Evolutionary conservation across 1,140 invertebrate species (phyloP), one percentile per base, ranked within the genome.

Genomic region (Drosophila truncata): DNA sequence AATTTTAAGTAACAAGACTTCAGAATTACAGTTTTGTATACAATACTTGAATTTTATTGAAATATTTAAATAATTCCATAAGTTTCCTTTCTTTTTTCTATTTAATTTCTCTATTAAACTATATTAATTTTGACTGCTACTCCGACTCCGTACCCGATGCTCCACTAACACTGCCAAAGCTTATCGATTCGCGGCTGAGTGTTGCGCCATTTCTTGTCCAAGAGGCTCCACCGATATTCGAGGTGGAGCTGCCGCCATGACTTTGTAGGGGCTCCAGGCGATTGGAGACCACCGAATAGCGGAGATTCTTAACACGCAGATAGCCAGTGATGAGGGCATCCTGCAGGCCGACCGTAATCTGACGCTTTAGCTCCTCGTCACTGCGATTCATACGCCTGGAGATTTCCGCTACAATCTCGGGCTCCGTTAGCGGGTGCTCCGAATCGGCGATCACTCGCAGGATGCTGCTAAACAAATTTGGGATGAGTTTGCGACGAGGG

Each of bases 321-420:
- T 88, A 84, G 6, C 84, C 84, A 27, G 70, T 80, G 64, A 88
- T 84, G 3, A 88, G 50, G 46, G 84, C 84, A 33, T 88, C 84
- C 9, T 88, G 52, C 4, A 88, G 65, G 41, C 76, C 67, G 1
- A 88, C 84, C 0, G 81, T 88, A 3, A 88, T 72, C 52, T 88
- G 84, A 3, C 84, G 84, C 35, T 78, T 88, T 3, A 88, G 47
- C 63, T 88, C 84, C 80, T 88, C 84, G 29, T 88, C 84, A 55
- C 13, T 69, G 29, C 84, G 84, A 5, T 88, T 78, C 46, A 88
- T 27, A 8, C 69, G 77, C 31, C 72, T 33, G 35, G 85, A 59
- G 3, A 88, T 66, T 6, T 72, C 85, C 18, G 78, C 85, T 11
- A 81, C 73, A 25, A 88, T 88, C 42, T 88, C 84, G 31, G 77